phyloP scores from a whole-genome alignment of 2,113 vertebrate species.

The Dromas ardeola region DNA sequence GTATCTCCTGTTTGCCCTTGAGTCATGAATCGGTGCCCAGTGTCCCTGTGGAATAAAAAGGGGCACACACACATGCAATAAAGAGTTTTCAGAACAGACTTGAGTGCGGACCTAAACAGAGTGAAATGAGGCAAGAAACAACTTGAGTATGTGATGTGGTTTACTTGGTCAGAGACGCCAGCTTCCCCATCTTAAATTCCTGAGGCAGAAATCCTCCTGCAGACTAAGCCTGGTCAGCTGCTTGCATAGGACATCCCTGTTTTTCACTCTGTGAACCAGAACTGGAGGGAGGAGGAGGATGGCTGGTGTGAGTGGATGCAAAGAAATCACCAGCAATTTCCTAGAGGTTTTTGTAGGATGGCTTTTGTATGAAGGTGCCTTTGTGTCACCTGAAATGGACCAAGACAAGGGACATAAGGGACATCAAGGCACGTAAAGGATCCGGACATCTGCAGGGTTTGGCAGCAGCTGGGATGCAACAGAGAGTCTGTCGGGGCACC shows the following conservation, averaged over 20 bases:
- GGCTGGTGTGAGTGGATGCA: not conserved
- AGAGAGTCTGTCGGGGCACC: not conserved
- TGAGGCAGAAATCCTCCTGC: not conserved
- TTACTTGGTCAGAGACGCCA: not conserved
- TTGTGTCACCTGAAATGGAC: not conserved
- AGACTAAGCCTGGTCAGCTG: not conserved
- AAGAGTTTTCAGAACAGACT: not conserved
- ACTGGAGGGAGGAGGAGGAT: not conserved
- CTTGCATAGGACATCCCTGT: not conserved
- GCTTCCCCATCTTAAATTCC: not conserved
- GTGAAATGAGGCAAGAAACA: not conserved
- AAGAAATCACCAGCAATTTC: not conserved
- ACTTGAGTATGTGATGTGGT: not conserved
- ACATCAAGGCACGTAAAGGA: not conserved
- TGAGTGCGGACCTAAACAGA: not conserved
- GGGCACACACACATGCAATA: not conserved
- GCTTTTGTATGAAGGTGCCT: not conserved
- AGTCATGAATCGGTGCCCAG: not conserved
- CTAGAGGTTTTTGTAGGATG: not conserved
- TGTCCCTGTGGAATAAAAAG: not conserved
- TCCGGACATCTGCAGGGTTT: not conserved
- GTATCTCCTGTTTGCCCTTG: not conserved
- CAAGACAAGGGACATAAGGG: not conserved
- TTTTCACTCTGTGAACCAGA: not conserved
- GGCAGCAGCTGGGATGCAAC: not conserved